phyloP scores from a whole-genome alignment of 2,888 invertebrate species.

The Brenthis hecate region DNA sequence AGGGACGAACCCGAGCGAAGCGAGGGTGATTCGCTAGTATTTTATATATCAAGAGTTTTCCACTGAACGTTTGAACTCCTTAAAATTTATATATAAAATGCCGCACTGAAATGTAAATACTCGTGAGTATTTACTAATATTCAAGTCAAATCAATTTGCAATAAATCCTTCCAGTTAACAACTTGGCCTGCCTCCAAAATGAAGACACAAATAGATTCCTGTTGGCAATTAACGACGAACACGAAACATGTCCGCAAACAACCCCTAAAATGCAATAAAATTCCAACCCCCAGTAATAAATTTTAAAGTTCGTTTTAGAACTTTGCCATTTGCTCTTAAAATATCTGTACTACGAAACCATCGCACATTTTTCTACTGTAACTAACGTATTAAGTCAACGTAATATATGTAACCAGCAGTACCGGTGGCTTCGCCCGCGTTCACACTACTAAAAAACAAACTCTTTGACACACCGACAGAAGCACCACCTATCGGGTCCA shows the following conservation, averaged over 20 bases:
- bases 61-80: too few relatives aligned
- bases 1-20: too few relatives aligned
- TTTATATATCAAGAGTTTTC: too few relatives aligned
- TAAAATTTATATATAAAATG: too few relatives aligned
- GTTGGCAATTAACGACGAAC: conserved; percentile 41
- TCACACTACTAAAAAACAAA: too few relatives aligned
- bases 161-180: conserved; percentile 39
- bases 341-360: background rate
- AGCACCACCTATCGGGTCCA: too few relatives aligned
- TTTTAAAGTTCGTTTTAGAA: conserved; percentile 33
- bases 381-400: background rate
- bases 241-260: conserved; percentile 34
- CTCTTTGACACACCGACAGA: too few relatives aligned
- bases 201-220: conserved; percentile 38
- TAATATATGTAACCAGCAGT: too few relatives aligned
- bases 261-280: conserved; percentile 26
- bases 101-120: too few relatives aligned
- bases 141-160: conserved; percentile 34
- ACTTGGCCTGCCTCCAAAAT: conserved; percentile 42
- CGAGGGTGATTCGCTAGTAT: too few relatives aligned
- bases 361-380: background rate
- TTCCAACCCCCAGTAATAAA: conserved; percentile 20
- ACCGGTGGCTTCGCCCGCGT: too few relatives aligned
- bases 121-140: conserved; percentile 12
- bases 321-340: background rate